These are phyloP conservation scores for Lagodon rhomboides DNA, from an alignment of 2,797 vertebrate species.

Conservation along the genomic window DNA sequence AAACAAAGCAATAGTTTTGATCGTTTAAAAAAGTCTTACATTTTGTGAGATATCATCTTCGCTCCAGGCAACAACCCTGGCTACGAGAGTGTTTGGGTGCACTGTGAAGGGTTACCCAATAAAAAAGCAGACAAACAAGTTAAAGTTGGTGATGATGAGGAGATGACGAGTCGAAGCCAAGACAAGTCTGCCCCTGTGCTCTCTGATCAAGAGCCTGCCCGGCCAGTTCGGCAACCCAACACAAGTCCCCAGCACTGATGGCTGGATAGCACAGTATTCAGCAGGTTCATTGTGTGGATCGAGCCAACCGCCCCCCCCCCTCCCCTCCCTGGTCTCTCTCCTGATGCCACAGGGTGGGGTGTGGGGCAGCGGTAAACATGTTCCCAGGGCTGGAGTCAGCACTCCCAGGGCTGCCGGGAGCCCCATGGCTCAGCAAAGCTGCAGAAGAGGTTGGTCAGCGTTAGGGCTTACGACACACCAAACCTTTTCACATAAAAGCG, in stretches of 20 bases:
- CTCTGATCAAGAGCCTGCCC: constrained; percentile 55
- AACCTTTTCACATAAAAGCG: constrained; percentile 82
- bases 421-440: constrained; percentile 87
- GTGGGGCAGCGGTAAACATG: constrained; percentile 83
- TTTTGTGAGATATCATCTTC: not conserved
- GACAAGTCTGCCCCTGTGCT: constrained; percentile 34
- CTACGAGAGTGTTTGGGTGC: not conserved
- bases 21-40: not conserved
- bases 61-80: not conserved
- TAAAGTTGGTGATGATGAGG: constrained; percentile 39
- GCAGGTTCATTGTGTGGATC: constrained; percentile 87
- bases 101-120: constrained; percentile 9
- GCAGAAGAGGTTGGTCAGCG: constrained; percentile 85
- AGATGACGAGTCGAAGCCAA: constrained; percentile 18
- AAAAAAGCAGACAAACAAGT: constrained; percentile 50
- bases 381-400: constrained; percentile 87
- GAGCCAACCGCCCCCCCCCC: constrained; percentile 29
- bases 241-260: constrained; percentile 48
- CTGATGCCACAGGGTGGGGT: constrained; percentile 73
- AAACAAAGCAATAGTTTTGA: constrained; percentile 6
- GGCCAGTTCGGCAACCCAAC: constrained; percentile 57
- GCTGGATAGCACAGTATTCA: constrained; percentile 82
- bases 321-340: constrained; percentile 50
- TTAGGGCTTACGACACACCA: constrained; percentile 78
- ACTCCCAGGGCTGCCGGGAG: constrained; percentile 81